A percentile compares a stretch with the other conserved stretches of the same genome.
Evolutionary conservation across 2,888 invertebrate species (phyloP).

Genomic region (Rosalia funebris): DNA sequence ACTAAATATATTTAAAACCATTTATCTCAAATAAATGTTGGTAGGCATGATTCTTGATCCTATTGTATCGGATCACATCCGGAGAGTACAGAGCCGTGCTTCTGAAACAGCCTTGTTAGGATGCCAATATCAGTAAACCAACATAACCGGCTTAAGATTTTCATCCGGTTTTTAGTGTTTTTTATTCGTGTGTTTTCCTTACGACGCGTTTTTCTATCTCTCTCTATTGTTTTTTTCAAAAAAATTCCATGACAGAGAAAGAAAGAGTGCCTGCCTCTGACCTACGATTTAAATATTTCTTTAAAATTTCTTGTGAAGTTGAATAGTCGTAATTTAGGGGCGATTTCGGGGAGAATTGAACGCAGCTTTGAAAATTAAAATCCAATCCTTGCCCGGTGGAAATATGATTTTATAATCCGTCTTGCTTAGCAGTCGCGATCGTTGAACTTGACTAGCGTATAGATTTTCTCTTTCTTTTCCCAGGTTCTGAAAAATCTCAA

Average conservation of each 20-base stretch:
- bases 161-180: conserved; percentile 21
- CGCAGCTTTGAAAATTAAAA: too few relatives aligned
- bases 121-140: conserved; percentile 31
- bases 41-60: too few relatives aligned
- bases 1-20: too few relatives aligned
- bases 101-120: too few relatives aligned
- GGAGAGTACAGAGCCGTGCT: too few relatives aligned
- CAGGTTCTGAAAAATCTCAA: conserved; percentile 60
- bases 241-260: conserved; percentile 51
- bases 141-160: conserved; percentile 23
- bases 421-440: conserved; percentile 48
- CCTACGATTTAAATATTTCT: conserved; percentile 17
- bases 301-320: conserved; percentile 3
- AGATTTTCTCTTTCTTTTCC: conserved; percentile 62
- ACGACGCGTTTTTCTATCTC: conserved; percentile 47
- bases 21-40: too few relatives aligned
- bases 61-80: background rate
- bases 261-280: conserved; percentile 33
- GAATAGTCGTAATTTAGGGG: background rate
- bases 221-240: conserved; percentile 51
- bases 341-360: conserved; percentile 3
- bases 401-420: conserved; percentile 29
- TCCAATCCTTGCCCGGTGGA: too few relatives aligned
- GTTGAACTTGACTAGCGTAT: conserved; percentile 58
- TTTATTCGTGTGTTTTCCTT: conserved; percentile 24